Percentiles rank a stretch among this genome's conserved stretches.
Conservation (phyloP, 2,113 vertebrate species). For the Mixornis gularis region DNA sequence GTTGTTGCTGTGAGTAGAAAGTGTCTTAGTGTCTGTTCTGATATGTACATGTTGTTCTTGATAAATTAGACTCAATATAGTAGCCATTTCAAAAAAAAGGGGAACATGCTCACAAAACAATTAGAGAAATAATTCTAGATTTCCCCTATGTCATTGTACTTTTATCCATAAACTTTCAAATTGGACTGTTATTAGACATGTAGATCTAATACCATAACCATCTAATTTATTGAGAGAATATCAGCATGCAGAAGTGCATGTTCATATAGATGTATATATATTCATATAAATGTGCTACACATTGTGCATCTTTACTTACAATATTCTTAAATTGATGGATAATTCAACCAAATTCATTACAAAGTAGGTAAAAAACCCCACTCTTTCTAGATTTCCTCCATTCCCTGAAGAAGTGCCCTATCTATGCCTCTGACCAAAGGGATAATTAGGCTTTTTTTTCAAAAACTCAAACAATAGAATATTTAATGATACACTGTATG, state of each 20-base stretch:
- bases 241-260: background rate
- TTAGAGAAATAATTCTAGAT: background rate
- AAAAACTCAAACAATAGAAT: background rate
- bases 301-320: background rate
- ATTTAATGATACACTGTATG: background rate
- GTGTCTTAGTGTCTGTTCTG: background rate
- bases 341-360: background rate
- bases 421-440: background rate
- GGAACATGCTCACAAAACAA: fast-evolving
- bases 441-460: background rate
- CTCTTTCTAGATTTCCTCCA: background rate
- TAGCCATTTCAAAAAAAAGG: fast-evolving
- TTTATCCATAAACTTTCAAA: background rate
- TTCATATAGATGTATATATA: background rate
- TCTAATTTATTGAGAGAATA: background rate
- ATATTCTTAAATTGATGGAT: background rate
- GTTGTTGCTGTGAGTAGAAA: background rate
- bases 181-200: background rate
- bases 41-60: background rate
- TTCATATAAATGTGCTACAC: background rate
- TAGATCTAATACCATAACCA: too few species aligned
- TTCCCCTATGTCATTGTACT: background rate
- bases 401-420: background rate
- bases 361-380: fast-evolving
- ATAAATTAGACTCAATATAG: background rate